Evolutionary conservation across 2,888 invertebrate genomes (phyloP).

Genomic region (Sylvicola cinctus): DNA sequence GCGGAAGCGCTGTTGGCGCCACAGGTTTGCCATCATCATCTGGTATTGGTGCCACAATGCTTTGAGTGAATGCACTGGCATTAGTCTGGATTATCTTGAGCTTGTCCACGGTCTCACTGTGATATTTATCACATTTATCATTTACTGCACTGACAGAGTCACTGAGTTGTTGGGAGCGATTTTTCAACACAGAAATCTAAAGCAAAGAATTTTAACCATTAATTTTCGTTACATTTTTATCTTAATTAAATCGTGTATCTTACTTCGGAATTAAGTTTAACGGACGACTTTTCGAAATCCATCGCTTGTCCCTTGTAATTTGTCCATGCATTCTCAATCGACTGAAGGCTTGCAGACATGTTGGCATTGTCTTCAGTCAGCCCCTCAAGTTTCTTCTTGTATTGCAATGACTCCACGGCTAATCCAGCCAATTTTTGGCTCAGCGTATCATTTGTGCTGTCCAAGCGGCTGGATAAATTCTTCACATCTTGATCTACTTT

Average conservation of each 20-base stretch:
- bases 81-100: no score
- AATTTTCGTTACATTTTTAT: no score
- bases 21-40: no score
- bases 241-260: slow-evolving; percentile 28
- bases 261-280: not conserved
- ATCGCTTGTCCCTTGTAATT: slow-evolving; percentile 16
- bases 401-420: slow-evolving; percentile 12
- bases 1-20: no score
- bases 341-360: slow-evolving; percentile 20
- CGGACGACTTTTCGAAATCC: slow-evolving; percentile 9
- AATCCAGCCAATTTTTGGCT: slow-evolving; percentile 17
- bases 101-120: no score
- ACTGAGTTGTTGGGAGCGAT: no score
- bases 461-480: slow-evolving; percentile 14
- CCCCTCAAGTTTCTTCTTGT: slow-evolving; percentile 17
- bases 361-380: slow-evolving; percentile 19
- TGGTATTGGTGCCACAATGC: no score
- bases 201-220: no score
- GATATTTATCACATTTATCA: no score
- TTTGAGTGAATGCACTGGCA: no score
- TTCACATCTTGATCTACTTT: slow-evolving; percentile 13
- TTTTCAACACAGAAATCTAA: no score
- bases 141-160: no score
- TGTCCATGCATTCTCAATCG: slow-evolving; percentile 20
- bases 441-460: slow-evolving; percentile 17